These are phyloP conservation scores for Epinephelus malabaricus DNA, from an alignment of 2,797 vertebrate genomes.

Conservation along the genomic window DNA sequence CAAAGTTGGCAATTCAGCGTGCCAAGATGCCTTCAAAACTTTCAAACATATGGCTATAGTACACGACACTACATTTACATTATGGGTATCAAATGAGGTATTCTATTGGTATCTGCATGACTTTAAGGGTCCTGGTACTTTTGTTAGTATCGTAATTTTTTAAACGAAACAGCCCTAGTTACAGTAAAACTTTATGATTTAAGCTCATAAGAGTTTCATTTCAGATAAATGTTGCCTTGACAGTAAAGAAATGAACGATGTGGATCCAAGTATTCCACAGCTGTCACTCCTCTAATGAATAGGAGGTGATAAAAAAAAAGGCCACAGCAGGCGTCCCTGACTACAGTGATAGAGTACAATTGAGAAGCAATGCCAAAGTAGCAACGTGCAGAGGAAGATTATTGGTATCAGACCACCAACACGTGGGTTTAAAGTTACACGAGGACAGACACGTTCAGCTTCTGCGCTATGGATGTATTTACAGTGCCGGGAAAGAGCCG, in stretches of 20 bases:
- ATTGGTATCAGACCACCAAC: constrained; percentile 62
- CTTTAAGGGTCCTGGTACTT: too few relatives aligned
- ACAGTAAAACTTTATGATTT: background rate
- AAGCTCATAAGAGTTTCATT: constrained; percentile 2
- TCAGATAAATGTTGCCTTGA: background rate
- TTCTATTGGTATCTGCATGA: too few relatives aligned
- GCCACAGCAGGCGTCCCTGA: constrained; percentile 31
- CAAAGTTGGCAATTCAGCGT: too few relatives aligned
- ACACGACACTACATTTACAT: too few relatives aligned
- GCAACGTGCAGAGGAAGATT: constrained; percentile 60
- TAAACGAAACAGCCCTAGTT: too few relatives aligned
- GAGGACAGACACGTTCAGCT: constrained; percentile 51
- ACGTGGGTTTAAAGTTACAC: constrained; percentile 60
- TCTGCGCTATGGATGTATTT: constrained; percentile 58
- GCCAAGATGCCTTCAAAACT: too few relatives aligned
- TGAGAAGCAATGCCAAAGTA: constrained; percentile 33
- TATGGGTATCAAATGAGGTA: too few relatives aligned
- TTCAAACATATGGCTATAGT: too few relatives aligned
- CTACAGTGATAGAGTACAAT: constrained; percentile 42
- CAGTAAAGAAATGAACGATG: constrained; percentile 38
- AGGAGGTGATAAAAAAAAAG: constrained; percentile 36
- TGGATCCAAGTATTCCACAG: constrained; percentile 19
- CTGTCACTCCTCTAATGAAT: constrained; percentile 46
- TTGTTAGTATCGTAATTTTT: too few relatives aligned
- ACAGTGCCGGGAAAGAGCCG: constrained; percentile 39